phyloP scores from a whole-genome alignment of 92 coral and sea anemone genomes.

The Parazoanthus darwini region DNA sequence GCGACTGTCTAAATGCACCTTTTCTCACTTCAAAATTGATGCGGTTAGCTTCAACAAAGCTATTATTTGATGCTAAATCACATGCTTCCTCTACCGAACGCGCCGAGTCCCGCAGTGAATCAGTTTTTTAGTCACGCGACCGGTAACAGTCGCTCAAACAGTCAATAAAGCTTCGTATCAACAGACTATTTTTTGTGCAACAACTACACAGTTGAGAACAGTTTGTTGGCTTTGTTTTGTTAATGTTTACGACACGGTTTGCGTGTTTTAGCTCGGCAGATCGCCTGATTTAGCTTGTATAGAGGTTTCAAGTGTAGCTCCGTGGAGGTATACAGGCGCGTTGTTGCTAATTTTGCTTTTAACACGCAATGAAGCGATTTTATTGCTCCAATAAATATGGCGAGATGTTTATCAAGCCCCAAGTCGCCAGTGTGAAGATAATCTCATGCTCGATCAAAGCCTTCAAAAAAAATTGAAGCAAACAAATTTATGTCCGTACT shows the following conservation, averaged over 20 bases:
- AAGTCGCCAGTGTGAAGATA: neutral
- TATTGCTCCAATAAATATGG: constrained; percentile 29
- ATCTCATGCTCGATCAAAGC: constrained; percentile 27
- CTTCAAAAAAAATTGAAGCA: neutral
- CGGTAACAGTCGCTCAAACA: neutral
- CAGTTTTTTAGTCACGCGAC: constrained; percentile 32
- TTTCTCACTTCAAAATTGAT: neutral
- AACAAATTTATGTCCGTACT: neutral
- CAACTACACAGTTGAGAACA: constrained; percentile 2
- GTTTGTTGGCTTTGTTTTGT: neutral
- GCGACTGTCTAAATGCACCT: neutral
- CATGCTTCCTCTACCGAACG: neutral
- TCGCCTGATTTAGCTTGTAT: neutral
- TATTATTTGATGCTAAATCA: neutral
- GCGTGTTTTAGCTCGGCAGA: constrained; percentile 12
- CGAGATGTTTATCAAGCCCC: constrained; percentile 24
- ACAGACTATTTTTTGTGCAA: constrained; percentile 25
- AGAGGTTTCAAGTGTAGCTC: neutral
- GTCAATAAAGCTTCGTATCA: constrained; percentile 15
- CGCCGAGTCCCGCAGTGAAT: constrained; percentile 13
- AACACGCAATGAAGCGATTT: neutral
- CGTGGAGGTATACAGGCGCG: neutral
- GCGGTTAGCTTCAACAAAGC: neutral
- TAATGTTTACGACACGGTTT: neutral
- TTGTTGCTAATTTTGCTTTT: constrained; percentile 5